Evolutionary conservation across 2,888 invertebrate genomes (phyloP), one percentile per base, ranked within the genome.

Genomic region (Ophioninae sp.): DNA sequence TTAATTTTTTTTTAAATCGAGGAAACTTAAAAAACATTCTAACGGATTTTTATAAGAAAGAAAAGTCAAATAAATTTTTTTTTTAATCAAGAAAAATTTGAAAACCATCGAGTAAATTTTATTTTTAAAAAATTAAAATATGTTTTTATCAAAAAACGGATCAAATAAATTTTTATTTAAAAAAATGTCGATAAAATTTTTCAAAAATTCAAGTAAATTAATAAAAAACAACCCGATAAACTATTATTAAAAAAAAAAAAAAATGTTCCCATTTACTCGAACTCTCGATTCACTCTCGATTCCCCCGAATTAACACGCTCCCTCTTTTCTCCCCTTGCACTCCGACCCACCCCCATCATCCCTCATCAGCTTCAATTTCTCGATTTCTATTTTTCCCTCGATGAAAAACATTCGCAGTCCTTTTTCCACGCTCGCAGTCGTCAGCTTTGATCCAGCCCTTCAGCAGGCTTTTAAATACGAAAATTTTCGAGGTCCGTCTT

Each of bases 271-370:
- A n/a, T n/a, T n/a, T 20, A 59, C 10, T 30, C n/a, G 2, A 50
- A 30, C 61, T 72, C 79, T 57, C 75, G 50, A 77, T 85, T 80
- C 72, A 30, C 76, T 79, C 57, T 72, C 80, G n/a, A n/a, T 57
- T 76, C 56, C 68, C 50, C 75, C 84, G 80, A 84, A 86, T 83
- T 85, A 70, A 73, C 85, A 84, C 84, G 84, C 6, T 62, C 30
- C 50, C 70, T 59, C 68, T 64, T 68, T 61, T 69, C 56, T 13
- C 41, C 10, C 37, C 77, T 44, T 44, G 70, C 70, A 78, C 64
- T 72, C 37, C 17, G 65, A 68, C 17, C 41, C 23, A 20, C 7
- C 7, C 50, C 13, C n/a, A 37, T 50, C 56, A 21, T 57, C 21
- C 65, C 44, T 59, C 37, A n/a, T 76, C 61, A 50, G 44, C 23